Evolutionary conservation across 2,113 vertebrate genomes (phyloP).

Genomic region (Corvus moneduloides): DNA sequence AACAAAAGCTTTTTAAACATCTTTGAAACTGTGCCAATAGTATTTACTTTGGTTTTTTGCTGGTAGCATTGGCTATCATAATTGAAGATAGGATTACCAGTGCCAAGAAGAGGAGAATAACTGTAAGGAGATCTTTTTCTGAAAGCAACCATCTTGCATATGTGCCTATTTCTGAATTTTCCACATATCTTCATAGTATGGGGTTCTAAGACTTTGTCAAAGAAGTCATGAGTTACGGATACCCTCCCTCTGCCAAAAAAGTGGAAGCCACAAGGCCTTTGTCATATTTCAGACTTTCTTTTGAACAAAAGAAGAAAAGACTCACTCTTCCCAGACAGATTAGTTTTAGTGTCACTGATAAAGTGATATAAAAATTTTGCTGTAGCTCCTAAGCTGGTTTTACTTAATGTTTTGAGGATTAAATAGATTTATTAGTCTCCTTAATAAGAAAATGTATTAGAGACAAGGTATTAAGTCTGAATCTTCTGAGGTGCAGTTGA

Average conservation of each 20-base stretch:
- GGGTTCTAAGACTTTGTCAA: constrained; percentile 9
- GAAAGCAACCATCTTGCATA: constrained; percentile 11
- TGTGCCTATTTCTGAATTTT: constrained; percentile 23
- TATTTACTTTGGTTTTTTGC: background rate
- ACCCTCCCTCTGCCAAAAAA: background rate
- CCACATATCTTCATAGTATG: background rate
- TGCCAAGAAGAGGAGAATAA: constrained; percentile 41
- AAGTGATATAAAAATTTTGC: background rate
- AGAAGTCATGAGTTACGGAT: background rate
- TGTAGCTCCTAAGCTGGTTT: background rate
- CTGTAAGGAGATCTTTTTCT: background rate
- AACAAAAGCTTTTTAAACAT: background rate
- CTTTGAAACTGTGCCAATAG: constrained; percentile 27
- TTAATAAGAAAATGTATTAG: background rate
- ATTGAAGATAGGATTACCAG: constrained; percentile 11
- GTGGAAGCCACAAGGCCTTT: background rate
- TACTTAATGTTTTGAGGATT: background rate
- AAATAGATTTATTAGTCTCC: background rate
- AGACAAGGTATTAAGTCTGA: background rate
- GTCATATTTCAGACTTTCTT: background rate
- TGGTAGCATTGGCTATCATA: background rate
- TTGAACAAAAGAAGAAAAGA: background rate
- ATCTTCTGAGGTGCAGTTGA: background rate
- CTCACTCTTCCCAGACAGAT: background rate
- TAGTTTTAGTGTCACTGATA: background rate